Evolutionary conservation across 1,140 invertebrate genomes (phyloP).

Genomic region (Pantala flavescens): DNA sequence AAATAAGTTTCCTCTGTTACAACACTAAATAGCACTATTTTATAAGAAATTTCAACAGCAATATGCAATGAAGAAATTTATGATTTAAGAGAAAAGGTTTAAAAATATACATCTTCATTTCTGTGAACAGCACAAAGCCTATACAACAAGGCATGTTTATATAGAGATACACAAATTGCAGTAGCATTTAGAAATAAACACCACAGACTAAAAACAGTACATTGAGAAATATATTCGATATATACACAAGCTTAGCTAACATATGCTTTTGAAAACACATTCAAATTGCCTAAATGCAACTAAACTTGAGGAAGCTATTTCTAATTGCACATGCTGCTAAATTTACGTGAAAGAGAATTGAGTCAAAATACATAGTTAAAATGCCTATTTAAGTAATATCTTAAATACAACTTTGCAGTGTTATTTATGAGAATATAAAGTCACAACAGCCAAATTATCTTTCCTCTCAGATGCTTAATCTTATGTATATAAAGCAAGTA

Average conservation of each 20-base stretch:
- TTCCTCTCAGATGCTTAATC: background rate
- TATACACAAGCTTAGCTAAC: background rate
- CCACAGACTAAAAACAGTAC: background rate
- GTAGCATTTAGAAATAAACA: background rate
- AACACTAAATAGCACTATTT: background rate
- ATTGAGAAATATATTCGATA: background rate
- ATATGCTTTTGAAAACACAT: too few species aligned
- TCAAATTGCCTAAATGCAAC: too few species aligned
- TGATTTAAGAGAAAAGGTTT: background rate
- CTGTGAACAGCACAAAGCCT: background rate
- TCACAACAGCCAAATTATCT: background rate
- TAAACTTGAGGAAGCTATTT: too few species aligned
- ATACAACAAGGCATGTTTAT: background rate
- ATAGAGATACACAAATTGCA: background rate
- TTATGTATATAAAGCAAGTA: background rate
- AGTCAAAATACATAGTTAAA: background rate
- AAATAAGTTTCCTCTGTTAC: background rate
- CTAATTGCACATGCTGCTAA: background rate
- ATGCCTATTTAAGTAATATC: background rate
- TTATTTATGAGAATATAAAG: constrained; percentile 1
- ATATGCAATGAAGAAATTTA: background rate
- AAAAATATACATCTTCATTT: background rate
- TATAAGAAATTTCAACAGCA: background rate
- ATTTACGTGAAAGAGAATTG: background rate
- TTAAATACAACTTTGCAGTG: background rate